A percentile compares a stretch with the other conserved stretches of the same genome.
phyloP scores from a whole-genome alignment of 2,888 invertebrate species.

The Megastigmus dorsalis region DNA sequence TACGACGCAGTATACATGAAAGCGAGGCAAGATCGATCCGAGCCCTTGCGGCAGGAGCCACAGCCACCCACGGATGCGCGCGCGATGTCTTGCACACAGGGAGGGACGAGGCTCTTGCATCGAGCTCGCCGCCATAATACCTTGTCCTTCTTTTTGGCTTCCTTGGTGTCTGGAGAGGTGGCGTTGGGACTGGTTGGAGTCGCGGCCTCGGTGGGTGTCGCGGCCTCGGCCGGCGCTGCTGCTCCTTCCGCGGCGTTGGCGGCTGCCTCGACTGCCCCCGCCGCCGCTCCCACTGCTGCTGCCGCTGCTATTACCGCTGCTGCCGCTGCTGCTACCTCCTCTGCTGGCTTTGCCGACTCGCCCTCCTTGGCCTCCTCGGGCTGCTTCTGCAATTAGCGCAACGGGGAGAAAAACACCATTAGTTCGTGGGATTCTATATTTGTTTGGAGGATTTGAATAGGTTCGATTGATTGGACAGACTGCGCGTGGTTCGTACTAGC shows the following conservation, averaged over 20 bases:
- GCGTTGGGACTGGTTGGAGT: conserved; percentile 55
- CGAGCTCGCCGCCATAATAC: background rate
- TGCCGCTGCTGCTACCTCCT: conserved; percentile 3
- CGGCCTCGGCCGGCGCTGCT: conserved; percentile 62
- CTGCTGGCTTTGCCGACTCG: conserved; percentile 22
- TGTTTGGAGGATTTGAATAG: too few relatives aligned
- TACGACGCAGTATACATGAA: too few relatives aligned
- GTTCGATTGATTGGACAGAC: too few relatives aligned
- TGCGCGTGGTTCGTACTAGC: too few relatives aligned
- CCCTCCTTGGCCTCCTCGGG: conserved; percentile 60
- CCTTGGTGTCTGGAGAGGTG: conserved; percentile 71
- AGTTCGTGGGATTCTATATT: too few relatives aligned
- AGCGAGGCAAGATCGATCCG: too few relatives aligned
- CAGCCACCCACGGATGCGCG: background rate
- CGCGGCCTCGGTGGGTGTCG: conserved; percentile 70
- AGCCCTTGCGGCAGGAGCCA: background rate
- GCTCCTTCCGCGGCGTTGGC: background rate
- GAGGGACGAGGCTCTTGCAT: background rate
- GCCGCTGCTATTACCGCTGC: conserved; percentile 2
- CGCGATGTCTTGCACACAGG: background rate
- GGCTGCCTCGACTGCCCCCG: conserved; percentile 36
- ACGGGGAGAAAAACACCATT: conserved; percentile 36
- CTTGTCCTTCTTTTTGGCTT: conserved; percentile 72
- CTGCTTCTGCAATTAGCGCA: conserved; percentile 37
- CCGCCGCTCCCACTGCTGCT: conserved; percentile 7